Percentiles rank a stretch among this genome's conserved stretches.
Evolutionary conservation across 2,113 vertebrate genomes (phyloP).

Genomic region (Tympanuchus pallidicinctus): DNA sequence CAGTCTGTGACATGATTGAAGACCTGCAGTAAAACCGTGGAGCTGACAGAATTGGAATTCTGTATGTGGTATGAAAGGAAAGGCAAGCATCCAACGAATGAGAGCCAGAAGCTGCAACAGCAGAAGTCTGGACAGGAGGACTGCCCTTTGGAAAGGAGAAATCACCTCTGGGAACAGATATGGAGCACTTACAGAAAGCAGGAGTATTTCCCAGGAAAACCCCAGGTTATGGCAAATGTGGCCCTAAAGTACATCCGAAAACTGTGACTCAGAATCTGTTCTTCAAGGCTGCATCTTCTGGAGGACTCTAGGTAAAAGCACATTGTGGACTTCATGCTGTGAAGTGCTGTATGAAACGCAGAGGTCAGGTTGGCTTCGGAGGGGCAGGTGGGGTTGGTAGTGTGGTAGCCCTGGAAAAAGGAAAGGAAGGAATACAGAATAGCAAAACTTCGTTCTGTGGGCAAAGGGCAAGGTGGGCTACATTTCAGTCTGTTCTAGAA

Average conservation of each 20-base stretch:
- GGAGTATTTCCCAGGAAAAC: neutral
- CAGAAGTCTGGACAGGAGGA: neutral
- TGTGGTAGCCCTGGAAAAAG: neutral
- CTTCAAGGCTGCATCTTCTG: neutral
- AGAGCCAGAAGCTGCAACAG: neutral
- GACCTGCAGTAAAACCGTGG: constrained; percentile 17
- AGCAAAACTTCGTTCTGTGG: neutral
- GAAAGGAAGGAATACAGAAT: neutral
- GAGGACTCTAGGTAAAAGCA: neutral
- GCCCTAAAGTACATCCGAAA: neutral
- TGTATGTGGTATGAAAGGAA: neutral
- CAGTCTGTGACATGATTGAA: constrained; percentile 43
- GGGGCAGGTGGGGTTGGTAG: neutral
- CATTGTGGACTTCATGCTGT: neutral
- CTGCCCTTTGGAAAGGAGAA: neutral
- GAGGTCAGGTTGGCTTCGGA: neutral
- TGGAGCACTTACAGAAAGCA: neutral
- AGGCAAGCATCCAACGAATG: neutral
- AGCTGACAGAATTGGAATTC: constrained; percentile 8
- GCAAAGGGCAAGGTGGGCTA: accelerated
- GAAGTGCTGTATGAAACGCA: neutral
- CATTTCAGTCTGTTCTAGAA: neutral
- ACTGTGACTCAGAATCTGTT: neutral
- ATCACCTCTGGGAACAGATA: neutral
- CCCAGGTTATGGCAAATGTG: neutral